These are phyloP conservation scores for Ctenomys sociabilis DNA, from an alignment of 2,113 vertebrate genomes.

Conservation along the genomic window DNA sequence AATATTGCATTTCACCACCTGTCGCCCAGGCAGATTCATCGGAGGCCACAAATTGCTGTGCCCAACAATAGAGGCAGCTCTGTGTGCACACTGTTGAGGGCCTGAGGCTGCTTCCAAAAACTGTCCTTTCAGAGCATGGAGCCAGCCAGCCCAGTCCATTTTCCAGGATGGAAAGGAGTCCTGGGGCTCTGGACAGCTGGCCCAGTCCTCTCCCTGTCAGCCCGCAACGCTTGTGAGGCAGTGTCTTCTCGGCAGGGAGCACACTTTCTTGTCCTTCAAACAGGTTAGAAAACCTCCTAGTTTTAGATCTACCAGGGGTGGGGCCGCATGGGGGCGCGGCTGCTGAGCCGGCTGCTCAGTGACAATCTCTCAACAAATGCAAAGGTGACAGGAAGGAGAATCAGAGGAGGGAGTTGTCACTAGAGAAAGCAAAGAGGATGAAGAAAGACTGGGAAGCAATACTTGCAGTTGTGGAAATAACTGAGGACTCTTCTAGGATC, in stretches of 20 bases:
- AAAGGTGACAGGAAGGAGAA: background rate
- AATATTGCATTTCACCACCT: constrained; percentile 23
- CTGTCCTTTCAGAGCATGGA: background rate
- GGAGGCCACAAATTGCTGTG: background rate
- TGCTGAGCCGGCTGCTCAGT: background rate
- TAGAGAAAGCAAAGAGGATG: background rate
- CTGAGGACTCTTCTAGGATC: background rate
- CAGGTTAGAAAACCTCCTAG: background rate
- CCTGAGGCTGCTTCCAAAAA: constrained; percentile 18
- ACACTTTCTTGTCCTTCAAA: background rate
- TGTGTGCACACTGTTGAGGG: constrained; percentile 21
- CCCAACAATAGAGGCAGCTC: background rate
- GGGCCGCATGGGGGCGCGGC: background rate
- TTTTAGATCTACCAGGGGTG: background rate
- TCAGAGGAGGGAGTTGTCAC: background rate
- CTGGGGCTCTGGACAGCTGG: constrained; percentile 26
- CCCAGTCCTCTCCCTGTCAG: background rate
- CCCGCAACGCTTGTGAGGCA: background rate
- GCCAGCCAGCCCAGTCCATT: background rate
- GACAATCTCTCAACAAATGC: background rate
- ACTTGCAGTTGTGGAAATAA: background rate
- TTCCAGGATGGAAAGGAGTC: background rate
- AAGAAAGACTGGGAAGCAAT: background rate
- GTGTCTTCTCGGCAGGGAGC: background rate
- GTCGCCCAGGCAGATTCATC: background rate